Conservation (phyloP, 2,113 vertebrate genomes). For the Bujurquina vittata region DNA sequence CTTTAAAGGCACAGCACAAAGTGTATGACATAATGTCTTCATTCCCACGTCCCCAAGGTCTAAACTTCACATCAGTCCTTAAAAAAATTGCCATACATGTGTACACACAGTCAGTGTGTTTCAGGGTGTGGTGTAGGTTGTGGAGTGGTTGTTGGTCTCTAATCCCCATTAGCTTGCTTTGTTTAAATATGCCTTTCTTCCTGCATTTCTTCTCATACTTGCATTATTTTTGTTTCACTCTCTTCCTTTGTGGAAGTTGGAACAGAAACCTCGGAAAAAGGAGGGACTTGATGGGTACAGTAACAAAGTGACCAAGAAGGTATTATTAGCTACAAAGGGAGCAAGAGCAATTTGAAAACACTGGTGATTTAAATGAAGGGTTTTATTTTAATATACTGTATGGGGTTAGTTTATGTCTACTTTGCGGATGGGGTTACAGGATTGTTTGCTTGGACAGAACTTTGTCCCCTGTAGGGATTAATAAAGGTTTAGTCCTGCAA, state of each 20-base stretch:
- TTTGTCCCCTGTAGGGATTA: neutral
- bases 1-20: neutral
- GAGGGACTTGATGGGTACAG: conserved; percentile 5
- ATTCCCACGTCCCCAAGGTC: neutral
- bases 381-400: neutral
- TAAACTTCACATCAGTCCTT: neutral
- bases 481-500: neutral
- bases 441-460: neutral
- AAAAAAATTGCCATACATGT: neutral
- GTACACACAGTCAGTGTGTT: conserved; percentile 4
- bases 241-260: conserved; percentile 71
- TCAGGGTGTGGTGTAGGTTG: conserved; percentile 51
- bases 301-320: conserved; percentile 1
- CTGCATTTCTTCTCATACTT: conserved; percentile 66
- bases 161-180: conserved; percentile 61
- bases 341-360: neutral
- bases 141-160: conserved; percentile 40
- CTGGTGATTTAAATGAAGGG: neutral
- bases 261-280: conserved; percentile 39
- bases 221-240: conserved; percentile 77
- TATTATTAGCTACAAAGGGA: conserved; percentile 34
- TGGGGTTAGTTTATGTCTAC: neutral
- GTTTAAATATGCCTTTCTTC: conserved; percentile 60
- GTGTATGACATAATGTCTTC: neutral
- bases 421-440: neutral